Percentiles rank a stretch among this genome's conserved stretches.
phyloP scores from a whole-genome alignment of 2,113 vertebrate species.

The Tenrec ecaudatus region DNA sequence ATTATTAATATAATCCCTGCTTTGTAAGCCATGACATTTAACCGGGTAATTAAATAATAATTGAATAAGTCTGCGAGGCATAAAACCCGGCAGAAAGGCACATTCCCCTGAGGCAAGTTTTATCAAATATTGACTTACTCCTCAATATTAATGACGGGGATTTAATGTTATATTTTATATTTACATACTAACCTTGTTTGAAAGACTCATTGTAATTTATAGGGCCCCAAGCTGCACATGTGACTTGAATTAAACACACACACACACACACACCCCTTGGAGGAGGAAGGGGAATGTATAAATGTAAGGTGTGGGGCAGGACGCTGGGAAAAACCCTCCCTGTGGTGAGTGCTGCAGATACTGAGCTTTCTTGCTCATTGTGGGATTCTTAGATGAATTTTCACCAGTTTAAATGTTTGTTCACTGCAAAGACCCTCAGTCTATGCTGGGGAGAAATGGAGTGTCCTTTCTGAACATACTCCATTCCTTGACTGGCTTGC shows the following conservation, averaged over 20 bases:
- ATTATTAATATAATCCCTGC: conserved; percentile 83
- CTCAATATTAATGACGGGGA: conserved; percentile 80
- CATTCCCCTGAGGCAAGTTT: conserved; percentile 71
- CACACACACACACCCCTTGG: background rate
- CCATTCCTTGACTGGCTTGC: background rate
- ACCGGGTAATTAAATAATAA: conserved; percentile 83
- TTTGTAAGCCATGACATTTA: conserved; percentile 83
- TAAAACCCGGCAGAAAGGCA: conserved; percentile 73
- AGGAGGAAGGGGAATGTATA: background rate
- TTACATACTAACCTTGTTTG: conserved; percentile 78
- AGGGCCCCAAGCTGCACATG: conserved; percentile 59
- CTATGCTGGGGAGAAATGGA: background rate
- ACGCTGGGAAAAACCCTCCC: accelerated
- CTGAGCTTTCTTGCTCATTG: accelerated
- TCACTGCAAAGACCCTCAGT: background rate
- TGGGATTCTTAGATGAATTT: background rate
- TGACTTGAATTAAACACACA: conserved; percentile 60
- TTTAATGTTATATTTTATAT: conserved; percentile 77
- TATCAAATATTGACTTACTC: conserved; percentile 83
- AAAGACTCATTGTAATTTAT: conserved; percentile 72
- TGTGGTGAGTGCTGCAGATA: background rate
- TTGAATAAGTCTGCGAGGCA: conserved; percentile 78
- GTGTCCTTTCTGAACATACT: background rate
- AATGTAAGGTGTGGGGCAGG: background rate
- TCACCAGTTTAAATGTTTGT: background rate